Evolutionary conservation across 2,888 invertebrate species (phyloP).

Genomic region (Cheilosia soror): DNA sequence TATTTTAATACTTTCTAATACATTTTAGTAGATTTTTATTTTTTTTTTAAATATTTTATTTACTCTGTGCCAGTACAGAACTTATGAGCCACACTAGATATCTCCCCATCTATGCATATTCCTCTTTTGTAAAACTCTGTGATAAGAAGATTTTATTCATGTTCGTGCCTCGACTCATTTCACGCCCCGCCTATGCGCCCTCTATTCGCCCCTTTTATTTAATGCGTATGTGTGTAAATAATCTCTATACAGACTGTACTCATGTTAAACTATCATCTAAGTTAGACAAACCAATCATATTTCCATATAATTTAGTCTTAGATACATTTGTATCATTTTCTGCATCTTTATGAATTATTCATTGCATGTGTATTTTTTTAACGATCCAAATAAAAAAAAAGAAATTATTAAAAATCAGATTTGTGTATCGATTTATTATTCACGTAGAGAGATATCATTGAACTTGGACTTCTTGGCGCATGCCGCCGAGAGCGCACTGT

Average conservation of each 20-base stretch:
- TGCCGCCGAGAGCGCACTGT: constrained; percentile 5
- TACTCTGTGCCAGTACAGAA: constrained; percentile 65
- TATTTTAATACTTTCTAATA: constrained; percentile 35
- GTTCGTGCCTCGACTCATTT: constrained; percentile 14
- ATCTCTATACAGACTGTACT: constrained; percentile 71
- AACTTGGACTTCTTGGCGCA: constrained; percentile 65
- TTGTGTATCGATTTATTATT: constrained; percentile 3
- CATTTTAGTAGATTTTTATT: constrained; percentile 25
- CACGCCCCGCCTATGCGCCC: not conserved
- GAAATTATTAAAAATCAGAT: constrained; percentile 29
- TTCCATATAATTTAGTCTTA: constrained; percentile 60
- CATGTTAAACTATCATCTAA: constrained; percentile 71
- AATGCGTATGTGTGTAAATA: constrained; percentile 69
- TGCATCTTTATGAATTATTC: constrained; percentile 57
- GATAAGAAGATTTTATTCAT: constrained; percentile 63
- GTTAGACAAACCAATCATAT: constrained; percentile 52
- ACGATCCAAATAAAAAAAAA: constrained; percentile 66
- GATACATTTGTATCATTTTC: constrained; percentile 60
- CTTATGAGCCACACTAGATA: constrained; percentile 41
- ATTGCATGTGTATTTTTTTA: constrained; percentile 57
- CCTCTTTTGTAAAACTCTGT: constrained; percentile 57
- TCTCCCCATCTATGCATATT: constrained; percentile 1
- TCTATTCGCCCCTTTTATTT: not conserved
- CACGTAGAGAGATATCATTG: constrained; percentile 57
- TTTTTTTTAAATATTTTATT: constrained; percentile 20